Evolutionary conservation across 2,113 vertebrate genomes (phyloP), one percentile per base, ranked within the genome.

Genomic region (Notarius quadriscutis): DNA sequence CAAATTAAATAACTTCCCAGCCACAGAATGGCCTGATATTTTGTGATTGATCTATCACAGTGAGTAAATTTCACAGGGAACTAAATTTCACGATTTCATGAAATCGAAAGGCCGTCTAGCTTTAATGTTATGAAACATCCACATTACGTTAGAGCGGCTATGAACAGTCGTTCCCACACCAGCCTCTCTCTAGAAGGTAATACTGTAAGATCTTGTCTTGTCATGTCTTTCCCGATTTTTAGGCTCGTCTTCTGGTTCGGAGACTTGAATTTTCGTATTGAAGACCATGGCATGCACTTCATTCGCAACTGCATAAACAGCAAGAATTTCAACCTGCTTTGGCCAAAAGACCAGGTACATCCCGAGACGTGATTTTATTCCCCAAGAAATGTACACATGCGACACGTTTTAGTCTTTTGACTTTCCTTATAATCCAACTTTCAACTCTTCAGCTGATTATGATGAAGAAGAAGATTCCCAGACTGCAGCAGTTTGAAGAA

Each of bases 231-330:
- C 41, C 41, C 41, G 2, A 25, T 87, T 88, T 80, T 8, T 92
- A 99, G 98, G 88, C 83, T 97, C 89, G 94, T 99, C 51, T 96
- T 99, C 92, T 99, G 97, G 96, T 97, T 99, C 79, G 98, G 98
- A 86, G 98, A 99, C 92, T 94, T 99, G 1, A 99, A 99, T 91
- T 99, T 99, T 92, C 94, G 98, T 58, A 99, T 99, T 12, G 96
- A 97, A 79, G 98, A 99, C 88, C 97, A 98, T 0, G 97, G 96
- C 1, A 95, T 99, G 87, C 96, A 97, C 91, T 98, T 98, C 91
- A 93, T 99, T 71, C 95, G 96, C 63, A 94, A 96, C 88, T 96
- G 96, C 2, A 96, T 99, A 88, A 95, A 91, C 78, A 95, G 92
- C 85, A 93, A 91, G 14, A 93, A 89, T 84, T 97, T 96, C 94